Base-by-base conservation (phyloP, 2,888 invertebrate genomes). In the Megastigmus dorsalis region DNA sequence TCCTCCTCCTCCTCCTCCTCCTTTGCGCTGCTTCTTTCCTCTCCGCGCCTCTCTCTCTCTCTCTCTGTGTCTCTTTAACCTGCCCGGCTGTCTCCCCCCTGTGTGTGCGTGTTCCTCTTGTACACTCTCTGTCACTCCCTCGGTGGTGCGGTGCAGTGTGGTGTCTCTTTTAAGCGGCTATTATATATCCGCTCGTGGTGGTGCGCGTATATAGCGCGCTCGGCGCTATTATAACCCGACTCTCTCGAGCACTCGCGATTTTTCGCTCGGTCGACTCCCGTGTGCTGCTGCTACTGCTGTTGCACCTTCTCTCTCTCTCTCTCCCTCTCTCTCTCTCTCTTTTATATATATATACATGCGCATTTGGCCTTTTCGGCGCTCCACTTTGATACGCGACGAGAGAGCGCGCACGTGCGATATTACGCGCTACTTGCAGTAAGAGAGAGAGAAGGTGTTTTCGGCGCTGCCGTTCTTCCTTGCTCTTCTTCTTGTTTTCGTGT, bases 191-290 rank as follows among this genome's bases (percentile, higher is more conserved):
- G n/a, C n/a, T n/a, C n/a, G n/a, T 15, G 33, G n/a, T 13, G 48
- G 15, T 20, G 28, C 38, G 33, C 36, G 59, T 18, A n/a, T n/a
- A n/a, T n/a, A n/a, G 65, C 38, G 38, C 9, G 30, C 43, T 3
- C 41, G n/a, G n/a, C n/a, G n/a, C n/a, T n/a, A n/a, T n/a, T n/a
- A n/a, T n/a, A n/a, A n/a, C n/a, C n/a, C n/a, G n/a, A n/a, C n/a
- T n/a, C n/a, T n/a, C n/a, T n/a, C n/a, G 10, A 33, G 38, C 59
- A 50, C 50, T 48, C 48, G 20, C 13, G 50, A 60, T 60, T 60
- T 60, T 60, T 60, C 59, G 50, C 50, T 65, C 65, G 38, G 10
- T 41, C 71, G 55, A 41, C 65, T 30, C 41, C n/a, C 26, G 20
- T 6, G 66, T 38, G 33, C 28, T 18, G n/a, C n/a, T n/a, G n/a